Evolutionary conservation across 2,888 invertebrate genomes (phyloP).

Genomic region (Cataglyphis rosenhaueri): DNA sequence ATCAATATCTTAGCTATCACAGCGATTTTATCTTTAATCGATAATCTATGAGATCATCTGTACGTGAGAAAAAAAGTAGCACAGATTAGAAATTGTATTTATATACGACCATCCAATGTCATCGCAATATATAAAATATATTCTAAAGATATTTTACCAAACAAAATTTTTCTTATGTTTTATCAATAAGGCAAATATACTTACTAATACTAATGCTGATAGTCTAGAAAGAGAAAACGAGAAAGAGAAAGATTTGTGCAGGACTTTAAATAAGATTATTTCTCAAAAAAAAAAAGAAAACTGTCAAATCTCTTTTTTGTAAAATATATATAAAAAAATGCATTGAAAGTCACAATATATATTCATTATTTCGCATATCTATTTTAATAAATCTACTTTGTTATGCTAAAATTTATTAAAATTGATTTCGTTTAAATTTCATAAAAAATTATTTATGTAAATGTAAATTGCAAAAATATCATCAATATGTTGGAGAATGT

Average conservation of each 20-base stretch:
- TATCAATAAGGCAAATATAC: not conserved
- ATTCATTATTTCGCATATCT: not conserved
- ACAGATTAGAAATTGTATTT: not conserved
- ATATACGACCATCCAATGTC: not conserved
- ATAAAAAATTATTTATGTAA: constrained; percentile 3
- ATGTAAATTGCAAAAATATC: not conserved
- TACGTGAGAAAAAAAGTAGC: not conserved
- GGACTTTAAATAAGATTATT: not conserved
- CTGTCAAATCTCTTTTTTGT: not conserved
- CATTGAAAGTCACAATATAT: not conserved
- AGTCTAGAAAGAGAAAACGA: not conserved
- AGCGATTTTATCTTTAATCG: not conserved
- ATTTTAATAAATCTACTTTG: not conserved
- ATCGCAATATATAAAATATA: not conserved
- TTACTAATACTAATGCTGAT: not conserved
- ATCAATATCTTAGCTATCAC: not conserved
- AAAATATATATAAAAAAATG: not conserved
- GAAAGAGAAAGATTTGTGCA: not conserved
- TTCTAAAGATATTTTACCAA: not conserved
- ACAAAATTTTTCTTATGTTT: not conserved
- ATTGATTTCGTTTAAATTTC: not conserved
- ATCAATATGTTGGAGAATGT: not conserved
- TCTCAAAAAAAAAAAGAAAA: not conserved
- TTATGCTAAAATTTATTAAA: not conserved
- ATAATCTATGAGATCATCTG: not conserved